Evolutionary conservation across 2,888 invertebrate species (phyloP).

Genomic region (Psylliodes chrysocephalus): DNA sequence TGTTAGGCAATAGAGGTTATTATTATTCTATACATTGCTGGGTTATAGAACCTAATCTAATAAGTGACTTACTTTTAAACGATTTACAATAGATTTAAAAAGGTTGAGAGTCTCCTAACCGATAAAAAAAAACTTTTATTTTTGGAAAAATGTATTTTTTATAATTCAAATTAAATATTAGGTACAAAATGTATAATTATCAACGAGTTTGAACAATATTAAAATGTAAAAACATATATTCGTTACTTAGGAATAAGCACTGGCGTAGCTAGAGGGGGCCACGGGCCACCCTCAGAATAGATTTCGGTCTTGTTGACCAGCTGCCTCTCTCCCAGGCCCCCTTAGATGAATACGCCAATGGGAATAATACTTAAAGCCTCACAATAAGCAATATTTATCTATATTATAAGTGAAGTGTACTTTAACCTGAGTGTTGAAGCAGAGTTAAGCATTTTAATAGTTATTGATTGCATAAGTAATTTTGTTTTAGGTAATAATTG

Average conservation of each 20-base stretch:
- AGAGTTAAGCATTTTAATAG: not conserved
- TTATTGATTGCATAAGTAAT: not conserved
- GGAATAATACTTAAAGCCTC: not conserved
- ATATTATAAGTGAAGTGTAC: slow-evolving; percentile 23
- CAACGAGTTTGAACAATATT: slow-evolving; percentile 3
- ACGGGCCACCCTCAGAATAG: no score
- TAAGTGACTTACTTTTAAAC: no score
- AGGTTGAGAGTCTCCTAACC: no score
- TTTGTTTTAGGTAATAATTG: not conserved
- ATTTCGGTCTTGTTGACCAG: no score
- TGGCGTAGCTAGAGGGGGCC: no score
- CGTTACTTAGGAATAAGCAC: not conserved
- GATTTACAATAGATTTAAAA: no score
- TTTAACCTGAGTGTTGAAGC: slow-evolving; percentile 12
- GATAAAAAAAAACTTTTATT: no score
- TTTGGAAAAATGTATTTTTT: slow-evolving; percentile 18
- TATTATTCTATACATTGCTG: no score
- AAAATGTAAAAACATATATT: slow-evolving; percentile 18
- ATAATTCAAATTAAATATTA: slow-evolving; percentile 17
- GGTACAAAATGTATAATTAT: slow-evolving; percentile 22
- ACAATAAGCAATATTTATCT: not conserved
- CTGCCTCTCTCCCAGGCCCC: no score
- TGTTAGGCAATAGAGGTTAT: no score
- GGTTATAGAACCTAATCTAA: no score
- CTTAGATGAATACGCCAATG: no score